Evolutionary conservation across 2,113 vertebrate species (phyloP).

Genomic region (Abramis brama): DNA sequence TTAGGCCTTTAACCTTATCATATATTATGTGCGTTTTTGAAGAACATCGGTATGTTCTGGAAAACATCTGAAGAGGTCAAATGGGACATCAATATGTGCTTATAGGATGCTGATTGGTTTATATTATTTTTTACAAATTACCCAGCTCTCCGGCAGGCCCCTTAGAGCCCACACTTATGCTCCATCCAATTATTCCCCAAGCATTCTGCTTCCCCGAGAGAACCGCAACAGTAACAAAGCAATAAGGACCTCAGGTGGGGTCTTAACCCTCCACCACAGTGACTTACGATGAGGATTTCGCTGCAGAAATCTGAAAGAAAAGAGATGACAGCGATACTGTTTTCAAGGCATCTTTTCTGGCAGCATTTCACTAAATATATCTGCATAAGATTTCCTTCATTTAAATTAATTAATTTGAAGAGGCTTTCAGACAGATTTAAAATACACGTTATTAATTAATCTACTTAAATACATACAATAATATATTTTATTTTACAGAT

Average conservation of each 20-base stretch:
- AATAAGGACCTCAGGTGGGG: not conserved
- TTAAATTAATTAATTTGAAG: not conserved
- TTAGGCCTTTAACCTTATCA: slow-evolving; percentile 21
- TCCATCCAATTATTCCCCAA: not conserved
- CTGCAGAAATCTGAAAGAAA: not conserved
- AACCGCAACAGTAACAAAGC: not conserved
- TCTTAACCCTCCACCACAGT: not conserved
- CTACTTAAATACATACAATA: no score
- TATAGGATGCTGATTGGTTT: not conserved
- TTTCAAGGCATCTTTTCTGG: not conserved
- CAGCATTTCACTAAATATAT: not conserved
- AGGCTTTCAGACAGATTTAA: not conserved
- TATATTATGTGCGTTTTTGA: not conserved
- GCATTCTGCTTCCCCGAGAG: not conserved
- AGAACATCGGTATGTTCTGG: not conserved
- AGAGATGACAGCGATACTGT: not conserved
- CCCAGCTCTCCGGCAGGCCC: not conserved
- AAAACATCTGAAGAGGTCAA: slow-evolving; percentile 2
- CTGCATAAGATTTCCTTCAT: not conserved
- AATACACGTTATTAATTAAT: not conserved
- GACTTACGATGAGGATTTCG: not conserved
- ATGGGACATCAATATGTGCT: slow-evolving; percentile 5
- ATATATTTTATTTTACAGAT: not conserved
- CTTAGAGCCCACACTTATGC: not conserved
- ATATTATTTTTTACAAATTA: not conserved